Percentiles rank a stretch among this genome's conserved stretches.
These are phyloP conservation scores for Gymnopithys bicolor DNA, from an alignment of 2,797 vertebrate genomes.

Conservation along the genomic window DNA sequence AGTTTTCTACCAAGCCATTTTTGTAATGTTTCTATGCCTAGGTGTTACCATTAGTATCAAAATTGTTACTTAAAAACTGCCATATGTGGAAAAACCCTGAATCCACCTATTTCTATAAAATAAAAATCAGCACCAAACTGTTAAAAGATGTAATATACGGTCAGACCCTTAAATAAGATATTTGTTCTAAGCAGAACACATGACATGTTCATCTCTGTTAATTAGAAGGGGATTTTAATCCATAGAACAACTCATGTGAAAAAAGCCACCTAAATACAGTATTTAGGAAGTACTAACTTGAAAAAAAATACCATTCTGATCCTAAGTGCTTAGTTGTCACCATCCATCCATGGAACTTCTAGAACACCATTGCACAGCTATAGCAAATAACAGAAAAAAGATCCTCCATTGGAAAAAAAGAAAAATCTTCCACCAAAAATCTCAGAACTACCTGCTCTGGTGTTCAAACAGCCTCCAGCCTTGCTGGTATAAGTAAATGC, in stretches of 20 bases:
- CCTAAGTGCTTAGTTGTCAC: background rate
- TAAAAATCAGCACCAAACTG: background rate
- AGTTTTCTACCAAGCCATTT: background rate
- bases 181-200: background rate
- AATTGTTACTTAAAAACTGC: background rate
- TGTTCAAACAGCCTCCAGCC: background rate
- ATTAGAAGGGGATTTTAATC: background rate
- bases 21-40: background rate
- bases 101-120: background rate
- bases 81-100: background rate
- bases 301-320: background rate
- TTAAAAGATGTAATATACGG: background rate
- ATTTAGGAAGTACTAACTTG: background rate
- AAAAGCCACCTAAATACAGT: background rate
- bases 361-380: background rate
- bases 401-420: background rate
- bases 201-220: background rate
- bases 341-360: background rate
- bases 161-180: background rate
- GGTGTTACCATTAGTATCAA: background rate
- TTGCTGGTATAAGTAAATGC: background rate
- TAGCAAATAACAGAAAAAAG: background rate
- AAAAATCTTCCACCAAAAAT: background rate
- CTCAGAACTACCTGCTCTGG: background rate
- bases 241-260: background rate